These are phyloP conservation scores for Rhagonycha fulva DNA, from an alignment of 2,888 invertebrate species.

Conservation along the genomic window DNA sequence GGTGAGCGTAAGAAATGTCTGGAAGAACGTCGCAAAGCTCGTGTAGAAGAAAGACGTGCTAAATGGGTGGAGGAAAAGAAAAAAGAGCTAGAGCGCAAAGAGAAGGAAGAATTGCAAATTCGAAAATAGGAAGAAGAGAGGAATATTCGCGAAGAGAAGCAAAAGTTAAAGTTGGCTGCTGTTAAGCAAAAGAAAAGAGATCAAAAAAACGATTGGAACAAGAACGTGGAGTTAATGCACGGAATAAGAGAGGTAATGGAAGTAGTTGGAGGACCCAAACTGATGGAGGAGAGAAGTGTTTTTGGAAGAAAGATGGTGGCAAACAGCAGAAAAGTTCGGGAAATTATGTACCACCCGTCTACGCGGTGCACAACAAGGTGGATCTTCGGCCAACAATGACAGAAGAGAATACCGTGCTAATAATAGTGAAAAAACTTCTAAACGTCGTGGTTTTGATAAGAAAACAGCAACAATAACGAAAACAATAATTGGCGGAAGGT, in stretches of 20 bases:
- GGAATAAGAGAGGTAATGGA: no score
- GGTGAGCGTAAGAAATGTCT: slow-evolving; percentile 70
- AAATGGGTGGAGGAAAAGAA: slow-evolving; percentile 71
- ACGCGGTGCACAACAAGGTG: slow-evolving; percentile 1
- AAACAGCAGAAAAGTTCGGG: neutral
- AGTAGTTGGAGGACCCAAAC: no score
- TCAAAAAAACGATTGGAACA: slow-evolving; percentile 66
- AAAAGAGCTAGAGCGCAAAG: slow-evolving; percentile 69
- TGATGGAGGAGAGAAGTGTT: no score
- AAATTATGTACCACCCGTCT: slow-evolving; percentile 25
- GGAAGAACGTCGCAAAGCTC: slow-evolving; percentile 65
- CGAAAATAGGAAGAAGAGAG: slow-evolving; percentile 60
- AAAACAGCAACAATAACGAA: no score
- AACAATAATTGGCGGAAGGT: no score
- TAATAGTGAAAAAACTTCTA: neutral
- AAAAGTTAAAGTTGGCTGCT: slow-evolving; percentile 67
- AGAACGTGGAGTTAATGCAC: slow-evolving; percentile 53
- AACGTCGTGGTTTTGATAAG: no score
- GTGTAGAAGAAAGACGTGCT: slow-evolving; percentile 66
- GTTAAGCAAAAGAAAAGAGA: slow-evolving; percentile 71
- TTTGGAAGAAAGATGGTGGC: slow-evolving; percentile 9
- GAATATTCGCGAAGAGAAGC: slow-evolving; percentile 64
- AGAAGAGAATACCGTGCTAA: slow-evolving; percentile 22
- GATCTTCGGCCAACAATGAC: slow-evolving; percentile 21
- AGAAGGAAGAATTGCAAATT: slow-evolving; percentile 67